Evolutionary conservation across 2,888 invertebrate genomes (phyloP), one percentile per base, ranked within the genome.

Genomic region (Pterostichus niger): DNA sequence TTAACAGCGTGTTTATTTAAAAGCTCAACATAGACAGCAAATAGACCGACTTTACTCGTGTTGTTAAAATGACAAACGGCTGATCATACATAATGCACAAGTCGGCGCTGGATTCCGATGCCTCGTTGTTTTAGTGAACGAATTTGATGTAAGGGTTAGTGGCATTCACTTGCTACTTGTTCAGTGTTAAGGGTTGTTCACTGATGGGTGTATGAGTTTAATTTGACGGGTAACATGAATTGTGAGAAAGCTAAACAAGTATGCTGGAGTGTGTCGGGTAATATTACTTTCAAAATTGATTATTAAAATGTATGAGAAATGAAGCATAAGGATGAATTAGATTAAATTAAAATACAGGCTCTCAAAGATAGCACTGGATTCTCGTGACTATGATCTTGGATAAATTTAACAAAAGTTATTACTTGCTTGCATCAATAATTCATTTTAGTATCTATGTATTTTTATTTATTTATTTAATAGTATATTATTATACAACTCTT

Each of bases 61-160:
- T 46, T 64, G 71, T 54, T 71, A 54, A 68, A 80, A 80, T 80
- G 80, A 80, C 80, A 80, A 80, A 80, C 80, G 80, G 54, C 40
- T 80, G 80, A 40, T 68, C 46, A 80, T 77, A 56, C 56, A 80
- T 80, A 71, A 80, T 71, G 80, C 24, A 71, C 79, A 79, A 79
- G 75, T 17, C 49, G 17, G 61, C 64, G 33, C 40, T 52, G 68
- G n/a, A 71, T 44, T 71, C 44, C 68, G 64, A 64, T 33, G 35
- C 64, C n/a, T 35, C 64, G 64, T 64, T 64, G 64, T 64, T 64
- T 31, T 31, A 33, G 64, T 13, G 33, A 61, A 24, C 24, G 9
- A 24, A 49, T 49, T 49, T 49, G n/a, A 49, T 49, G 49, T 49
- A 49, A 49, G 40, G 40, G 49, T 49, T 49, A 49, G 11, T n/a